These are phyloP conservation scores for Tridacna crocea DNA, from an alignment of 2,888 invertebrate genomes.

Conservation along the genomic window DNA sequence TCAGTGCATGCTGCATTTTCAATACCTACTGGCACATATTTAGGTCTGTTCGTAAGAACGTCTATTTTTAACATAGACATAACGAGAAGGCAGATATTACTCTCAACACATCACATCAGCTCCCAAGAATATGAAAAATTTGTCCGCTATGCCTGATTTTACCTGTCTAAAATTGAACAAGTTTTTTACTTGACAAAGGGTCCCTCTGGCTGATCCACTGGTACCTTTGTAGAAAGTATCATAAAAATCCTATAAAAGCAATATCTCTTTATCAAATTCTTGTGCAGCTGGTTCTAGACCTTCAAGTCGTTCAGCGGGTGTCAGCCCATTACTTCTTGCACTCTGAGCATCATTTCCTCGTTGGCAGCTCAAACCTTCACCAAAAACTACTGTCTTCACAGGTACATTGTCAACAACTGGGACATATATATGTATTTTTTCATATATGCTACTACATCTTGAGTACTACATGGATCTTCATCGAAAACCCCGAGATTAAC, in stretches of 20 bases:
- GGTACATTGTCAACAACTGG: constrained; percentile 22
- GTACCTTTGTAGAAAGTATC: constrained; percentile 47
- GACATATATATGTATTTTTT: constrained; percentile 18
- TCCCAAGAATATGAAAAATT: too few relatives aligned
- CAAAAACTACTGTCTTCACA: constrained; percentile 36
- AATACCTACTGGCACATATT: constrained; percentile 25
- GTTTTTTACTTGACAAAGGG: constrained; percentile 11
- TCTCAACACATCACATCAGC: too few relatives aligned
- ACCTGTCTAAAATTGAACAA: too few relatives aligned
- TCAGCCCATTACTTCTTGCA: constrained; percentile 38
- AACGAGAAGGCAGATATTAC: too few relatives aligned
- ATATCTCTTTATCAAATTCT: constrained; percentile 59
- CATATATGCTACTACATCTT: constrained; percentile 32
- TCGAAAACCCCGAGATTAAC: constrained; percentile 48
- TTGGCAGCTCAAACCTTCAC: constrained; percentile 55
- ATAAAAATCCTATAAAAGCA: constrained; percentile 50
- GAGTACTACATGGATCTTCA: constrained; percentile 33
- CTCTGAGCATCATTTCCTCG: constrained; percentile 51
- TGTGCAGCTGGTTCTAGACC: constrained; percentile 49
- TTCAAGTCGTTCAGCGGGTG: constrained; percentile 43
- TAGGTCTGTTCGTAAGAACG: constrained; percentile 31
- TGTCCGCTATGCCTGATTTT: too few relatives aligned
- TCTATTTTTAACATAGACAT: neutral
- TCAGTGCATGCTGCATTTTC: constrained; percentile 23
- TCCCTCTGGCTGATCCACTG: constrained; percentile 40